A percentile compares a stretch with the other conserved stretches of the same genome.
These are phyloP conservation scores for Scelioninae gen. 2 DNA, from an alignment of 2,888 invertebrate genomes.

Conservation along the genomic window DNA sequence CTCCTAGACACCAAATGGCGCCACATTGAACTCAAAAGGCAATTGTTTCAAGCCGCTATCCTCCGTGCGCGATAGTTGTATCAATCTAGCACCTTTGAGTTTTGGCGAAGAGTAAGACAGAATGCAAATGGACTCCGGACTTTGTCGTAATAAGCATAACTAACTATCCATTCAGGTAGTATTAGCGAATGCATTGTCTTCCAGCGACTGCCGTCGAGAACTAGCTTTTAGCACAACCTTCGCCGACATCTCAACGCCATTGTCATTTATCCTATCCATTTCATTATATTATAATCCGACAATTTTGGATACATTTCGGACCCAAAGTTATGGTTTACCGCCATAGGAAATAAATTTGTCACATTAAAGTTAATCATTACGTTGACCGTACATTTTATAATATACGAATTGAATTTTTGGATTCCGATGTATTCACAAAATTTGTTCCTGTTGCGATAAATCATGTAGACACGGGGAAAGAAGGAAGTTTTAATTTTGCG, in stretches of 20 bases:
- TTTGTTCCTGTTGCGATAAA: too few relatives aligned
- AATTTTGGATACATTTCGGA: too few relatives aligned
- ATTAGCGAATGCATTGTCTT: constrained; percentile 45
- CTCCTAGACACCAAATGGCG: constrained; percentile 29
- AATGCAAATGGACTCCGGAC: constrained; percentile 49
- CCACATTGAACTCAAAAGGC: constrained; percentile 12
- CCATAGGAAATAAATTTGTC: too few relatives aligned
- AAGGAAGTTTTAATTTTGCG: too few relatives aligned
- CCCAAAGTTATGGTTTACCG: too few relatives aligned
- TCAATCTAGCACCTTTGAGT: constrained; percentile 44
- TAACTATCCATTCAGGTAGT: constrained; percentile 41
- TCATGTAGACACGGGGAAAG: too few relatives aligned
- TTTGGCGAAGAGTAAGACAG: constrained; percentile 18
- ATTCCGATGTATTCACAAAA: background rate
- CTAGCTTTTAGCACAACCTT: constrained; percentile 43
- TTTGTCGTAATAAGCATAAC: constrained; percentile 51
- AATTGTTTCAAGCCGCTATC: constrained; percentile 22
- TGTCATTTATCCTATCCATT: constrained; percentile 44
- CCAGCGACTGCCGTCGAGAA: constrained; percentile 37
- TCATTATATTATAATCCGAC: too few relatives aligned
- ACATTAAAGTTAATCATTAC: too few relatives aligned
- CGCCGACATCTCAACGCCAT: constrained; percentile 22
- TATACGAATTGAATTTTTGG: background rate
- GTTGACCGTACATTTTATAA: too few relatives aligned
- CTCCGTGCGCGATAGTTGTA: constrained; percentile 39